These are phyloP conservation scores for Semnornis frantzii DNA, from an alignment of 2,113 vertebrate genomes.

Conservation along the genomic window DNA sequence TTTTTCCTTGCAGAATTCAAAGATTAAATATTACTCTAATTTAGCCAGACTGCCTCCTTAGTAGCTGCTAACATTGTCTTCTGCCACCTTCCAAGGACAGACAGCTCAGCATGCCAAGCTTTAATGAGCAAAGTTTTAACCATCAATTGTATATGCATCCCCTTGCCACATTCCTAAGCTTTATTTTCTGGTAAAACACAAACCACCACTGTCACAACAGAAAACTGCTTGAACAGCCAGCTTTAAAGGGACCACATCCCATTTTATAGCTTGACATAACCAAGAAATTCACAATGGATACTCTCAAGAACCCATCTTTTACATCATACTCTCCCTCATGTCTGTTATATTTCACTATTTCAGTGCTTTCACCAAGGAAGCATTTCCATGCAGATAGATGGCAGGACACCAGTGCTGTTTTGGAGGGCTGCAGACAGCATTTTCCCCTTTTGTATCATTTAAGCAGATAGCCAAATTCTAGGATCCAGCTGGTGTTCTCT, in stretches of 20 bases:
- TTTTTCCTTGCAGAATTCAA: background rate
- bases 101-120: background rate
- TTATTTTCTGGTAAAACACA: background rate
- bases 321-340: background rate
- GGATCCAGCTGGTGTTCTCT: background rate
- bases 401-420: background rate
- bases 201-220: background rate
- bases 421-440: background rate
- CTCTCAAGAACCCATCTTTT: background rate
- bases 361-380: background rate
- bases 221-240: background rate
- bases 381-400: background rate
- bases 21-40: background rate
- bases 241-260: background rate
- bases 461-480: background rate
- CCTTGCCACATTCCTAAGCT: background rate
- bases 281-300: background rate
- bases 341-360: background rate
- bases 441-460: background rate
- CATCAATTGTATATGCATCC: background rate
- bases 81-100: background rate
- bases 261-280: background rate
- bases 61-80: background rate
- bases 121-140: background rate
- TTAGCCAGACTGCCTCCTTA: background rate